Conservation (phyloP, 2,888 invertebrate species). For the Geotrupes spiniger region DNA sequence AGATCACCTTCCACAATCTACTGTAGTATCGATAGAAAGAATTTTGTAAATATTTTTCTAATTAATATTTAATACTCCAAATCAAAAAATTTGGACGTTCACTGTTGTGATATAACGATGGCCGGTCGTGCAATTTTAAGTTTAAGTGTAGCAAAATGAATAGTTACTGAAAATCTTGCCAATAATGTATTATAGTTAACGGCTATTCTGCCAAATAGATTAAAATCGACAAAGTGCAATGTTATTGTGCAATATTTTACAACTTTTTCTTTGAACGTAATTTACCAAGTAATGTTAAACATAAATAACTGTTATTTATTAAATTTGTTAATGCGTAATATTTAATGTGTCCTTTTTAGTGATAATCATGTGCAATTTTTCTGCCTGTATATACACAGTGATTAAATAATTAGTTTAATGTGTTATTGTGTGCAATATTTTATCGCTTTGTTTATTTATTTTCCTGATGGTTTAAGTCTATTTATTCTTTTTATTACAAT, state of each 20-base stretch:
- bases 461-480: background rate
- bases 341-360: no score
- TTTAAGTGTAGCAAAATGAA: slow-evolving; percentile 23
- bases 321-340: background rate
- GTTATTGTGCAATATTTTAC: slow-evolving; percentile 19
- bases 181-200: slow-evolving; percentile 18
- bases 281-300: no score
- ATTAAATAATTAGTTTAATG: background rate
- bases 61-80: slow-evolving; percentile 1
- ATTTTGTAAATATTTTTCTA: slow-evolving; percentile 7
- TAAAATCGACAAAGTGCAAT: slow-evolving; percentile 28
- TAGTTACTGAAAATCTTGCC: slow-evolving; percentile 21
- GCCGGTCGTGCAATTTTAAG: slow-evolving; percentile 47
- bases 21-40: background rate
- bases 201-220: slow-evolving; percentile 28
- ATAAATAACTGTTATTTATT: background rate
- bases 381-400: no score
- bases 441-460: background rate
- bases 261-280: background rate
- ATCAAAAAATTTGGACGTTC: slow-evolving; percentile 11
- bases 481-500: background rate
- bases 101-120: slow-evolving; percentile 43
- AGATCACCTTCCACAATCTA: background rate
- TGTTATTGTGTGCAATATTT: slow-evolving; percentile 17
- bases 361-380: no score